These are phyloP conservation scores for Palythoa heliodiscus DNA, from an alignment of 92 coral and sea anemone species.

Conservation along the genomic window DNA sequence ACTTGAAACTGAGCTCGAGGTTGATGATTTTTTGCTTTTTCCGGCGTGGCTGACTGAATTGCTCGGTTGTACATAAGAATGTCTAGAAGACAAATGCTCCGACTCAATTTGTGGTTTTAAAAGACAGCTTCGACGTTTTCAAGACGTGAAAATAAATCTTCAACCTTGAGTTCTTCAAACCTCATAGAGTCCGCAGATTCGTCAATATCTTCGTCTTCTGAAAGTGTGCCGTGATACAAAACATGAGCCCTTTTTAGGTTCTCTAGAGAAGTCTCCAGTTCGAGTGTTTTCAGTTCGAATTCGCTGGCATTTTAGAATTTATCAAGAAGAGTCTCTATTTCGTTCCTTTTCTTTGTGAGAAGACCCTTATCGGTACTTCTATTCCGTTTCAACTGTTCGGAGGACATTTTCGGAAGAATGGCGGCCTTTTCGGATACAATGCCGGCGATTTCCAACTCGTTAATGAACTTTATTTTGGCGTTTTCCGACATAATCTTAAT, in stretches of 20 bases:
- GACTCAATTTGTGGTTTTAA: not conserved
- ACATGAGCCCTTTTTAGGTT: not conserved
- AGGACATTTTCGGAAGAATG: not conserved
- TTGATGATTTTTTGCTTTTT: not conserved
- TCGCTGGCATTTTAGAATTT: not conserved
- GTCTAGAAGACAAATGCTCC: not conserved
- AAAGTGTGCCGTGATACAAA: constrained; percentile 20
- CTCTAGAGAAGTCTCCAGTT: not conserved
- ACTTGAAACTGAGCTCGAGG: constrained; percentile 5
- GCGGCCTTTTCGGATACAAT: not conserved
- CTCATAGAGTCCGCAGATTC: constrained; percentile 44
- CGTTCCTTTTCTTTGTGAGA: constrained; percentile 14
- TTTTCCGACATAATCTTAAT: not conserved
- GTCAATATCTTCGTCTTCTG: constrained; percentile 4
- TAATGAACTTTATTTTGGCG: not conserved
- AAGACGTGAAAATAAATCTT: constrained; percentile 2
- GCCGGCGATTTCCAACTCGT: not conserved
- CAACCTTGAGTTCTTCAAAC: constrained; percentile 10
- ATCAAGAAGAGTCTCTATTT: not conserved
- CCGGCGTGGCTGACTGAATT: constrained; percentile 46
- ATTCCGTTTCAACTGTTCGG: constrained; percentile 26
- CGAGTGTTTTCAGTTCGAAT: not conserved
- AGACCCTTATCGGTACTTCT: constrained; percentile 38
- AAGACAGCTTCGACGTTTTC: not conserved
- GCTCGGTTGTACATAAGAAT: constrained; percentile 9